phyloP scores from a whole-genome alignment of 2,797 vertebrate species.

The Cuniculus paca region DNA sequence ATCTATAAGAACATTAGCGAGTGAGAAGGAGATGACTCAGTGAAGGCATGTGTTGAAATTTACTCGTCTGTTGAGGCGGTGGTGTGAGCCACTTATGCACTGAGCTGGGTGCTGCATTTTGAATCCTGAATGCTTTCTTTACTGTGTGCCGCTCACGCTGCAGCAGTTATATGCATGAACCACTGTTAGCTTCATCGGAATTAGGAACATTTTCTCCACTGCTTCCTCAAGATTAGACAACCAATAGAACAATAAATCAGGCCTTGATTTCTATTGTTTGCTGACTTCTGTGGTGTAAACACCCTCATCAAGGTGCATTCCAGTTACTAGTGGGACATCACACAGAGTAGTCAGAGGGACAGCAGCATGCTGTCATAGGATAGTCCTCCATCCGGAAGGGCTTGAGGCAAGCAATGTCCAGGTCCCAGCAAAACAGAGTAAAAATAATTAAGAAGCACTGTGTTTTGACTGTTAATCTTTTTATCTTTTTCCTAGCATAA shows the following conservation, averaged over 20 bases:
- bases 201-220: neutral
- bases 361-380: accelerated
- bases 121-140: neutral
- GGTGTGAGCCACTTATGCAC: neutral
- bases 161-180: neutral
- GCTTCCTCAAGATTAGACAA: neutral
- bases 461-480: neutral
- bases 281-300: neutral
- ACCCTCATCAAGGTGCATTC: neutral
- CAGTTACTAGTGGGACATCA: neutral
- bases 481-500: neutral
- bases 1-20: neutral
- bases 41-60: neutral
- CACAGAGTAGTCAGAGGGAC: neutral
- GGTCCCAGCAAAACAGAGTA: neutral
- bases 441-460: neutral
- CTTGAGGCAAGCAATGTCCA: neutral
- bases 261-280: neutral
- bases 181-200: neutral
- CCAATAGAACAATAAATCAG: neutral
- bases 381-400: neutral
- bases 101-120: neutral
- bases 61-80: neutral
- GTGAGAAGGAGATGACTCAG: neutral
- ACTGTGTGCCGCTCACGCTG: neutral